Base-by-base conservation (phyloP, 2,888 invertebrate genomes). In the Lithophane socia region DNA sequence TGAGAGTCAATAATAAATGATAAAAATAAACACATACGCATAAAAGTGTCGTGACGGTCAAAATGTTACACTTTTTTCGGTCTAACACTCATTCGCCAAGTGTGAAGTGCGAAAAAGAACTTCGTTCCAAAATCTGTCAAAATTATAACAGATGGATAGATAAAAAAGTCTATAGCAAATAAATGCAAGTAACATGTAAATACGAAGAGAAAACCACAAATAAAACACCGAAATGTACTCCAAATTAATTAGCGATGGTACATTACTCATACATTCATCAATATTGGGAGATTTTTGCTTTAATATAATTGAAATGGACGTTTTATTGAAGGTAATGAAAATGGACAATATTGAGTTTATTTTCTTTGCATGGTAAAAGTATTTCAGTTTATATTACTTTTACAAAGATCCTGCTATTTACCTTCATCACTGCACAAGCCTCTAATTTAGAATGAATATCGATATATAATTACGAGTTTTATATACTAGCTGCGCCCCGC, bases 141-240 rank as follows among this genome's bases (percentile, higher is more conserved):
- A 68, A 54, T 68, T 24, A 12, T 29, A 24, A 47, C 56, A 47
- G 29, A 71, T n/a, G 64, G 3, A 18, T 24, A 24, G 1, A 18
- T 54, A 37, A 3, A 65, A 63, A 47, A 65, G 13, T 13, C 60
- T 10, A 16, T 52, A 75, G 5, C 29, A 79, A 80, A 52, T 73
- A 63, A 66, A 79, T 61, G 64, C 65, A 65, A 77, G 67, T 68
- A 56, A 10, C 18, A 54, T 60, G 75, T 66, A 61, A 65, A 80
- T 64, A 29, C 37, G 16, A 24, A 56, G n/a, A 37, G 29, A 37
- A 37, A 61, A 58, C 61, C 70, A 47, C 52, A 49, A 8, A 24
- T 3, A 58, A 56, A 80, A 80, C 80, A 80, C 52, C 12, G 80
- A 67, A 80, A 80, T 24, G 70, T 63, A 80, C 77, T 80, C 61